Percentiles rank a stretch among this genome's conserved stretches.
phyloP scores from a whole-genome alignment of 2,113 vertebrate genomes.

The Leptodactylus fuscus region DNA sequence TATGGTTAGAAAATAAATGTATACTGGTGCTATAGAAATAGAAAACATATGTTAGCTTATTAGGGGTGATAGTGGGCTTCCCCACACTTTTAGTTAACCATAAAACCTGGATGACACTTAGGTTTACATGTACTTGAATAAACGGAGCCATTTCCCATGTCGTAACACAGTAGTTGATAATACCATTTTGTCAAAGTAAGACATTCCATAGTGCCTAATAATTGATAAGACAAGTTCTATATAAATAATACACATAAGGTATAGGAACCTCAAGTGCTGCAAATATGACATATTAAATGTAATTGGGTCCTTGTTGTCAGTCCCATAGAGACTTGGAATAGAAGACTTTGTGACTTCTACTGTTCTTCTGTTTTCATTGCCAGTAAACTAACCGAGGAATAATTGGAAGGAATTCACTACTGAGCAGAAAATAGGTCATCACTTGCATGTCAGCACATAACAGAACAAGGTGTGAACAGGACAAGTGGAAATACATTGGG shows the following conservation, averaged over 20 bases:
- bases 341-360: conserved; percentile 16
- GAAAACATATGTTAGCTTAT: too few relatives aligned
- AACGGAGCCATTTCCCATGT: too few relatives aligned
- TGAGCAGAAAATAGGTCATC: conserved; percentile 60
- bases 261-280: not conserved
- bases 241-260: conserved; percentile 3
- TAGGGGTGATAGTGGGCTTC: too few relatives aligned
- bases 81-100: too few relatives aligned
- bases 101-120: too few relatives aligned
- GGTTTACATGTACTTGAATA: too few relatives aligned
- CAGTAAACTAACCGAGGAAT: conserved; percentile 47
- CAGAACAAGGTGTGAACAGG: conserved; percentile 57
- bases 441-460: conserved; percentile 56
- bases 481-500: conserved; percentile 40
- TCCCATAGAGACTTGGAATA: conserved; percentile 26
- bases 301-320: conserved; percentile 49
- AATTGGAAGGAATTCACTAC: conserved; percentile 59
- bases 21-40: too few relatives aligned
- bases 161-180: not conserved
- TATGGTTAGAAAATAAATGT: too few relatives aligned
- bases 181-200: not conserved
- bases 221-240: not conserved
- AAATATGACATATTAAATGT: not conserved
- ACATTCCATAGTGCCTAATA: not conserved
- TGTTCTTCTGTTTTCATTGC: conserved; percentile 38